Base-by-base conservation (phyloP, 2,888 invertebrate genomes). In the Magallana nippona region DNA sequence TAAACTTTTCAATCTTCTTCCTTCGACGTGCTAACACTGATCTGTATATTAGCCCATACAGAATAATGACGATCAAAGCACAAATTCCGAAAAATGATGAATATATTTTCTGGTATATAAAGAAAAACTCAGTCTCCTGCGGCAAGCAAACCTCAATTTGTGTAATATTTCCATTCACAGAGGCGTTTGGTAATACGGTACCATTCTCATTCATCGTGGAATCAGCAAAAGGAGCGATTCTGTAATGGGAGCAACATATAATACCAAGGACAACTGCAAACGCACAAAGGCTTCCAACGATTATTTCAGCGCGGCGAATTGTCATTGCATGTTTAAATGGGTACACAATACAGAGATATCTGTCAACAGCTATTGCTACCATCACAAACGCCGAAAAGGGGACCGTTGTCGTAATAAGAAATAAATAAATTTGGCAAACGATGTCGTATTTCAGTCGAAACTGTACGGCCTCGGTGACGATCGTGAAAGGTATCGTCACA, bases 301-400 rank as follows among this genome's bases (percentile, higher is more conserved):
- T 83, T 2, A 87, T 81, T 79, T 90, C 85, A 32, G 92, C 92
- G 32, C 92, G 82, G 63, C 87, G 88, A 44, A 92, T 90, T 8
- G 92, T 93, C 90, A 94, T 92, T 15, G 90, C 89, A 80, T 92
- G 93, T 55, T 92, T 88, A 79, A 92, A 92, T 1, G 93, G 93
- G 82, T 92, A 92, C 32, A 92, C 92, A 57, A 93, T 93, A 83
- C 92, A 92, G 19, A 93, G 83, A 84, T 92, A 93, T 17, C 93
- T 86, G 80, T 93, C 92, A 2, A 91, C 87, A 10, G 92, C 92
- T 15, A 92, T 92, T 10, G 90, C 92, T 10, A 91, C 91, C 91
- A 93, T 93, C 22, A 93, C 90, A 22, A 93, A 89, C 0, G 92
- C 92, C 8, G 93, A 92, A 86, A 92, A 93, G 10, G 93, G 92